Conservation (phyloP, 2,888 invertebrate species). For the Apodemia zela region DNA sequence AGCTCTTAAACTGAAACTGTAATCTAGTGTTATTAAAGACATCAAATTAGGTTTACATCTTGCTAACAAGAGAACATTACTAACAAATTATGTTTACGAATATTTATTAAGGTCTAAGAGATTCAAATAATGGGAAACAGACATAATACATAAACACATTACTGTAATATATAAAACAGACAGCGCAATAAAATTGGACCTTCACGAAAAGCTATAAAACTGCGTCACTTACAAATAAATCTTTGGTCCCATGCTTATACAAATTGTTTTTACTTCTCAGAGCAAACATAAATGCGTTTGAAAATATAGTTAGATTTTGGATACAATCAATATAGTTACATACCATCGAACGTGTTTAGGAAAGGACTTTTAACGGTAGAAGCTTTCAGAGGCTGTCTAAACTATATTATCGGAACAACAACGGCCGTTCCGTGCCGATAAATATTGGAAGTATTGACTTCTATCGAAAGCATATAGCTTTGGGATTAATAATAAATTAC, state of each 20-base stretch:
- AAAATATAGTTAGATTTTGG: not conserved
- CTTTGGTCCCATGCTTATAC: not conserved
- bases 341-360: not conserved
- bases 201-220: not conserved
- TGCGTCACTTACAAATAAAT: conserved; percentile 4
- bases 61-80: no score
- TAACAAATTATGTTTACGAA: no score
- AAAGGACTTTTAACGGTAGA: conserved; percentile 4
- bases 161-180: not conserved
- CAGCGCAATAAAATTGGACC: not conserved
- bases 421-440: not conserved
- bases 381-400: conserved; percentile 6
- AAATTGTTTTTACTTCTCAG: not conserved
- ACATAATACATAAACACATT: not conserved
- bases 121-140: not conserved
- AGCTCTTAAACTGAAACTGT: no score
- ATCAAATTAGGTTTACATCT: no score
- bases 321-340: conserved; percentile 1
- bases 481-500: no score
- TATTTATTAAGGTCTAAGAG: no score
- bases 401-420: not conserved
- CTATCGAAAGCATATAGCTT: no score
- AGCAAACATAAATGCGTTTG: not conserved
- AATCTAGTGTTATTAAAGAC: no score
- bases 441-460: not conserved